phyloP scores from a whole-genome alignment of 2,888 invertebrate genomes.

The Melanostoma scalare region DNA sequence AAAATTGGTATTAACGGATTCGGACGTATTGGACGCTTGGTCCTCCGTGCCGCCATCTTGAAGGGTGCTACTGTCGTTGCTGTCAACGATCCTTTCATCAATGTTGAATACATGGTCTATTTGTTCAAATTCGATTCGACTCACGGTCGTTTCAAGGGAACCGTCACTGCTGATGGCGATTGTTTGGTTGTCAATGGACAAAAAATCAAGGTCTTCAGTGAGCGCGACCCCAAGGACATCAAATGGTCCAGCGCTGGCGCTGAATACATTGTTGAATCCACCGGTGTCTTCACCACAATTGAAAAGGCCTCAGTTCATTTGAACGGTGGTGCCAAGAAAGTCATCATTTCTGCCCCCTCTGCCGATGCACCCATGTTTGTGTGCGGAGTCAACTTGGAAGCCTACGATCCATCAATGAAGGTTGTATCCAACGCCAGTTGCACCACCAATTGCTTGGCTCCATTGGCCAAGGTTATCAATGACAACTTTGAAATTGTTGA shows the following conservation, averaged over 20 bases:
- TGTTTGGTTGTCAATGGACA: constrained; percentile 93
- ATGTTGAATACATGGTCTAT: constrained; percentile 99
- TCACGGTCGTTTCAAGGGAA: constrained; percentile 97
- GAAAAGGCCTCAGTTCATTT: constrained; percentile 96
- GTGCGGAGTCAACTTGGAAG: constrained; percentile 96
- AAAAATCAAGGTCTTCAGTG: constrained; percentile 86
- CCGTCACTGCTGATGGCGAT: constrained; percentile 90
- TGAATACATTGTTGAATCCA: constrained; percentile 98
- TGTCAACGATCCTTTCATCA: constrained; percentile 99
- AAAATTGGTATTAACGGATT: constrained; percentile 98
- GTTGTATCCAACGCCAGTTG: constrained; percentile 98
- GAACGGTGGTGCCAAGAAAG: constrained; percentile 97
- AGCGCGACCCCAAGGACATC: constrained; percentile 79
- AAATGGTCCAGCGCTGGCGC: constrained; percentile 88
- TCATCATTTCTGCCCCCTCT: constrained; percentile 98
- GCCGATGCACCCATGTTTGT: constrained; percentile 99
- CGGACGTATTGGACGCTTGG: constrained; percentile 95
- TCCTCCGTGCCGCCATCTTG: constrained; percentile 82
- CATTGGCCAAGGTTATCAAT: constrained; percentile 96
- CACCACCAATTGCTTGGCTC: constrained; percentile 99
- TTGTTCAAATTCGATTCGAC: constrained; percentile 99
- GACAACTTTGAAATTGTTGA: constrained; percentile 98
- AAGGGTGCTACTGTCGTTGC: constrained; percentile 94
- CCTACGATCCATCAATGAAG: constrained; percentile 92
- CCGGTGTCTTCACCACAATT: constrained; percentile 98